Percentiles rank a stretch among this genome's conserved stretches.
phyloP scores from a whole-genome alignment of 2,797 vertebrate genomes.

The Epinephelus malabaricus region DNA sequence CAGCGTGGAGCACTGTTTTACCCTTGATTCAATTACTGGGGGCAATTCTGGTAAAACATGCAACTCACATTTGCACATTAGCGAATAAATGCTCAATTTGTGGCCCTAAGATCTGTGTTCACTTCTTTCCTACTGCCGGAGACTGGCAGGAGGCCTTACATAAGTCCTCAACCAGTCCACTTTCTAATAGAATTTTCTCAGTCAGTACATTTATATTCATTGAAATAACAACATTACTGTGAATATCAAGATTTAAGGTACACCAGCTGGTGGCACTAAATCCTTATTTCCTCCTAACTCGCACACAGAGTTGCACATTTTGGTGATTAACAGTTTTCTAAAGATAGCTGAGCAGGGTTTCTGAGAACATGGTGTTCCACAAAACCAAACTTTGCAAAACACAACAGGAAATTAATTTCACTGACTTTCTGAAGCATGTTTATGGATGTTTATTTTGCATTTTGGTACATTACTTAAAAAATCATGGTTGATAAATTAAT shows the following conservation, averaged over 20 bases:
- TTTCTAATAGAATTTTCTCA: background rate
- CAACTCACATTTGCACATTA: background rate
- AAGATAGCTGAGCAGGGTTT: background rate
- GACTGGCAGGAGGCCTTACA: background rate
- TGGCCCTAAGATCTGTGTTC: background rate
- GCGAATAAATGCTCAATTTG: background rate
- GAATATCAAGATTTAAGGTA: background rate
- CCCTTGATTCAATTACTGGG: background rate
- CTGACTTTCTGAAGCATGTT: background rate
- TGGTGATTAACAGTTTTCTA: constrained; percentile 1
- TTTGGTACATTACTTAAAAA: background rate
- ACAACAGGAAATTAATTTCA: background rate
- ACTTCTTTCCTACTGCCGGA: background rate
- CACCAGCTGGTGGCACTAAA: background rate
- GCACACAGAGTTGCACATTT: background rate
- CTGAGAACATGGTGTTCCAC: too few relatives aligned
- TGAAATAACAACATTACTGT: background rate
- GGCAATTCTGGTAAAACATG: background rate
- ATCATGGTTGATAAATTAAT: background rate
- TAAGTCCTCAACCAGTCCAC: background rate
- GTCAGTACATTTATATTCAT: background rate
- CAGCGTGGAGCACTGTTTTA: constrained; percentile 5
- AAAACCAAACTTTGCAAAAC: background rate
- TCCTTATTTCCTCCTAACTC: background rate
- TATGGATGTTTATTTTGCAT: background rate